phyloP scores from a whole-genome alignment of 64 coral and sea anemone genomes.

The Montipora cactus region DNA sequence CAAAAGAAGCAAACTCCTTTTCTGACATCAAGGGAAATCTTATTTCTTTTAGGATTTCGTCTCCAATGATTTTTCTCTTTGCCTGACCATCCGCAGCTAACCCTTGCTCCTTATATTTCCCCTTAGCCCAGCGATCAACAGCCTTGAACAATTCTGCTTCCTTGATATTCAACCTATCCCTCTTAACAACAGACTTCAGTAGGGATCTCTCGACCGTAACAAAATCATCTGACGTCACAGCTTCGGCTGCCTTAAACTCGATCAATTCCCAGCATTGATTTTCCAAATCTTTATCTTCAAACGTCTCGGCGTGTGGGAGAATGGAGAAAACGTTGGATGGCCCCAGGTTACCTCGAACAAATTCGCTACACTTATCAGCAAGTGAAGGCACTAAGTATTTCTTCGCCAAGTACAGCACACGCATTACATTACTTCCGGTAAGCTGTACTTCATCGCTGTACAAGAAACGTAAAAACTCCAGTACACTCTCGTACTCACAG shows the following conservation, averaged over 20 bases:
- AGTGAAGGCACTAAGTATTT: constrained; percentile 43
- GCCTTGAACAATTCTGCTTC: constrained; percentile 32
- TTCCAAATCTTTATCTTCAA: constrained; percentile 48
- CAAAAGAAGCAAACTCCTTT: constrained; percentile 16
- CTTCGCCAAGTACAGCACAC: constrained; percentile 35
- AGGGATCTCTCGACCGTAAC: constrained; percentile 1
- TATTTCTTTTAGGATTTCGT: background rate
- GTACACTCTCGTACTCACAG: constrained; percentile 41
- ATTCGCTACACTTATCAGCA: background rate
- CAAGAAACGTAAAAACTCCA: constrained; percentile 23
- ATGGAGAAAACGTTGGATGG: constrained; percentile 17
- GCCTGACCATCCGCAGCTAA: background rate
- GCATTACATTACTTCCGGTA: constrained; percentile 22
- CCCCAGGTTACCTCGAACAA: background rate
- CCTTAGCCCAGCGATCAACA: constrained; percentile 28
- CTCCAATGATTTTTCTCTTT: constrained; percentile 33
- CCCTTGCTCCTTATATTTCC: background rate
- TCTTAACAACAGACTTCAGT: constrained; percentile 8
- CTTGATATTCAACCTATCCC: background rate
- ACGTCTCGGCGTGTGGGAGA: constrained; percentile 25
- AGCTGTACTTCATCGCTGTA: constrained; percentile 27
- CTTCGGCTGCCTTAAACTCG: background rate
- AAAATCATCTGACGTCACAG: constrained; percentile 24
- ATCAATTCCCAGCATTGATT: constrained; percentile 35
- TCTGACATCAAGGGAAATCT: constrained; percentile 17